Evolutionary conservation across 2,888 invertebrate species (phyloP).

Genomic region (Drosophila anomelani): DNA sequence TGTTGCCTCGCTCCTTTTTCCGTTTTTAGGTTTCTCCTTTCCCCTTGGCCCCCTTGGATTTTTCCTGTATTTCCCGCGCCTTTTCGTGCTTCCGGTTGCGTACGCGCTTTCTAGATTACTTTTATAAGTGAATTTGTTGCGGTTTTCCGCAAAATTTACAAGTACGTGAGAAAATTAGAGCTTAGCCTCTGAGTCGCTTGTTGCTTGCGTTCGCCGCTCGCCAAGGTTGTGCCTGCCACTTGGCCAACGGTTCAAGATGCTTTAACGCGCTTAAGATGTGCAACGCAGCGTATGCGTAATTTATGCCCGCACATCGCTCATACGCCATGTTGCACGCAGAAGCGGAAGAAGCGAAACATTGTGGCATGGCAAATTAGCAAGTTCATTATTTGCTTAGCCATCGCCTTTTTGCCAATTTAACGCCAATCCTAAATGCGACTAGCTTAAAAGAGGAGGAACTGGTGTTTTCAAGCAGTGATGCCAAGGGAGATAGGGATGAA

Average conservation of each 20-base stretch:
- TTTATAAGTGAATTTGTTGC: conserved; percentile 79
- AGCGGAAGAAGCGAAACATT: background rate
- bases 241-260: conserved; percentile 21
- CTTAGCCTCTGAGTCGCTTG: conserved; percentile 70
- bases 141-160: conserved; percentile 80
- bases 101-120: conserved; percentile 79
- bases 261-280: conserved; percentile 40
- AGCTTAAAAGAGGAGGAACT: conserved; percentile 20
- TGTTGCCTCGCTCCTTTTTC: conserved; percentile 7
- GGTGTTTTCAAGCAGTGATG: background rate
- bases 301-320: conserved; percentile 50
- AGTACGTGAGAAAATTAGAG: conserved; percentile 80
- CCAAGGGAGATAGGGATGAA: background rate
- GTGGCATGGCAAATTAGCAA: conserved; percentile 59
- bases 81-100: conserved; percentile 72
- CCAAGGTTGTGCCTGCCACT: conserved; percentile 30
- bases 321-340: conserved; percentile 50
- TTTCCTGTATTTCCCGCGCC: conserved; percentile 31
- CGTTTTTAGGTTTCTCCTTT: conserved; percentile 18
- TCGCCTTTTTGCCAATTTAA: conserved; percentile 61
- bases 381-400: conserved; percentile 60
- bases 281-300: conserved; percentile 61
- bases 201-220: conserved; percentile 49
- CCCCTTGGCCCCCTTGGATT: conserved; percentile 14
- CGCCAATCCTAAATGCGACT: conserved; percentile 41